Conservation (phyloP, 2,113 vertebrate genomes). For the Podarcis raffonei region DNA sequence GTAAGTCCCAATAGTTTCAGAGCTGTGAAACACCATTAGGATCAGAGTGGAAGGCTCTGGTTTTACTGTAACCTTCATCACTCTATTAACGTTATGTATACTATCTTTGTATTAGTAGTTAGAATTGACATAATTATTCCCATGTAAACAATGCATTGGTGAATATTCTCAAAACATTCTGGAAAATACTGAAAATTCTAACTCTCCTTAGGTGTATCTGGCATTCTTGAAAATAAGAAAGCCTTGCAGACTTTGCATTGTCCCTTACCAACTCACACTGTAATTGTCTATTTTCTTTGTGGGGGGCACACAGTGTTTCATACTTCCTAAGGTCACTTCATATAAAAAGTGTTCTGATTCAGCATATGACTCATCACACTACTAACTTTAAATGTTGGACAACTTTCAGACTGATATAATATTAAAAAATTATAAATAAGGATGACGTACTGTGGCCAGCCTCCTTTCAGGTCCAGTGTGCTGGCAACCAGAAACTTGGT, state of each 20-base stretch:
- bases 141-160: neutral
- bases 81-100: neutral
- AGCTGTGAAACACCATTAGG: neutral
- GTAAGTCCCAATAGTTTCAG: neutral
- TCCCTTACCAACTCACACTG: neutral
- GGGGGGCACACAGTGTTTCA: slow-evolving; percentile 10
- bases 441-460: neutral
- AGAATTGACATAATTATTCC: neutral
- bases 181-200: neutral
- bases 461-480: neutral
- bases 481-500: neutral
- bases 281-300: slow-evolving; percentile 22
- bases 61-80: neutral
- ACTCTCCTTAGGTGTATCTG: neutral
- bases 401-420: accelerated
- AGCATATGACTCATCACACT: neutral
- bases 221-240: neutral
- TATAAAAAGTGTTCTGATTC: slow-evolving; percentile 2
- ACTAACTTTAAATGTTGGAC: slow-evolving; percentile 15
- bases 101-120: neutral
- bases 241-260: neutral
- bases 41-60: neutral
- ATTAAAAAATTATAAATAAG: slow-evolving; percentile 1
- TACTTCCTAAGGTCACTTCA: neutral
- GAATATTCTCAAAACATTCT: slow-evolving; percentile 10